These are phyloP conservation scores for Tetragnatha versicolor DNA, from an alignment of 1,140 invertebrate genomes.

Conservation along the genomic window DNA sequence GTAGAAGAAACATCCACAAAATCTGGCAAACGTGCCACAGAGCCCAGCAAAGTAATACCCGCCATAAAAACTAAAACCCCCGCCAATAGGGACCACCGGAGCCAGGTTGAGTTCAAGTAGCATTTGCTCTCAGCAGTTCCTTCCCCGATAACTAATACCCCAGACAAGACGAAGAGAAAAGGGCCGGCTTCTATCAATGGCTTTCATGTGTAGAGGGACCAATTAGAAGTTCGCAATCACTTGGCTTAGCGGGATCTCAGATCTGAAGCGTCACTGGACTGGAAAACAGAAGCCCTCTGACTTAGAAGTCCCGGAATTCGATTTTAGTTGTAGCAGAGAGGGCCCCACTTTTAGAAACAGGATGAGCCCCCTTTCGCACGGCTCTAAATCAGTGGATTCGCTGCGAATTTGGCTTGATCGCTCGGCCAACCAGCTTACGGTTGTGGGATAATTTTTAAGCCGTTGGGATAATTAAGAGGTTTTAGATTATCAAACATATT, in stretches of 20 bases:
- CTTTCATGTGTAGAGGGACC: neutral
- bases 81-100: too few species aligned
- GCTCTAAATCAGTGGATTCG: neutral
- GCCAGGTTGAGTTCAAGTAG: neutral
- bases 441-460: neutral
- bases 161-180: conserved; percentile 24
- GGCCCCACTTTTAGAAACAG: conserved; percentile 8
- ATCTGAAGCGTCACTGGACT: neutral
- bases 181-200: conserved; percentile 4
- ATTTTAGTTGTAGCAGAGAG: neutral
- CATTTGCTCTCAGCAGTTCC: conserved; percentile 1
- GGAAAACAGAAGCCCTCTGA: neutral
- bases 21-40: too few species aligned
- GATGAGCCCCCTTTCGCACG: conserved; percentile 15
- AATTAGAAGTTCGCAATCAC: conserved; percentile 38
- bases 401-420: neutral
- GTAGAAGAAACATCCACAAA: too few species aligned
- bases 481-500: too few species aligned
- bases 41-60: too few species aligned
- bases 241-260: conserved; percentile 10
- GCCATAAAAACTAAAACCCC: too few species aligned
- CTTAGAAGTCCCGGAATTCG: neutral
- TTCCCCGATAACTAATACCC: conserved; percentile 28
- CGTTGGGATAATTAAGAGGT: too few species aligned
- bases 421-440: neutral